Evolutionary conservation across 1,140 invertebrate genomes (phyloP).

Genomic region (Eurosta solidaginis): DNA sequence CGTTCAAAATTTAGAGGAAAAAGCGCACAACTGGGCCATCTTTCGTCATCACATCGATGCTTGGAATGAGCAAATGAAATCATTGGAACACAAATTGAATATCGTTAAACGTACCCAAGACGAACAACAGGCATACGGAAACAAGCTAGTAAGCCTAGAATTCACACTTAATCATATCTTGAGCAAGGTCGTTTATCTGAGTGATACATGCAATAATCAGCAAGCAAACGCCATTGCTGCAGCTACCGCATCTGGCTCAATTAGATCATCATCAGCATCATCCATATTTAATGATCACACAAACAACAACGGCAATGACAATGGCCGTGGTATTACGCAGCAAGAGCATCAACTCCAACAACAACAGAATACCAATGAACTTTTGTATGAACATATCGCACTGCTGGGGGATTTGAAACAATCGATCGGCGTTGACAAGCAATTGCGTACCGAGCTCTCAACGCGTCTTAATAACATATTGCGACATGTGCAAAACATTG

Average conservation of each 20-base stretch:
- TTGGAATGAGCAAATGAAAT: conserved; percentile 37
- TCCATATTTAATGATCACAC: not conserved
- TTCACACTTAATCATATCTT: conserved; percentile 44
- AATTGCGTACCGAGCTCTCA: conserved; percentile 27
- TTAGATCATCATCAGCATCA: not conserved
- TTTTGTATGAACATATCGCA: not conserved
- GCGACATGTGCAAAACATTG: conserved; percentile 32
- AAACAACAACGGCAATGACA: conserved; percentile 21
- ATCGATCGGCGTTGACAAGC: conserved; percentile 11
- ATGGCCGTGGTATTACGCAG: not conserved
- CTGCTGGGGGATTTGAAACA: not conserved
- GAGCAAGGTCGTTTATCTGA: conserved; percentile 41
- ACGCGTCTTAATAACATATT: conserved; percentile 30
- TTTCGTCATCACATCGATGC: conserved; percentile 40
- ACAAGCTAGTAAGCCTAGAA: conserved; percentile 42
- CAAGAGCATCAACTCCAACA: not conserved
- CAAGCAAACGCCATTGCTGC: not conserved
- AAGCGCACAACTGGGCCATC: conserved; percentile 38
- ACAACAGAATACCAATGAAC: not conserved
- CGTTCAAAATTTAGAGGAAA: conserved; percentile 47
- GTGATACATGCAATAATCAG: conserved; percentile 28
- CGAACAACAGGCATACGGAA: conserved; percentile 33
- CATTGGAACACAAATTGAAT: conserved; percentile 40
- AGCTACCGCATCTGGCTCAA: not conserved
- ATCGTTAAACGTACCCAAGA: conserved; percentile 41